Evolutionary conservation across 2,797 vertebrate genomes (phyloP).

Genomic region (Crotalus adamanteus): DNA sequence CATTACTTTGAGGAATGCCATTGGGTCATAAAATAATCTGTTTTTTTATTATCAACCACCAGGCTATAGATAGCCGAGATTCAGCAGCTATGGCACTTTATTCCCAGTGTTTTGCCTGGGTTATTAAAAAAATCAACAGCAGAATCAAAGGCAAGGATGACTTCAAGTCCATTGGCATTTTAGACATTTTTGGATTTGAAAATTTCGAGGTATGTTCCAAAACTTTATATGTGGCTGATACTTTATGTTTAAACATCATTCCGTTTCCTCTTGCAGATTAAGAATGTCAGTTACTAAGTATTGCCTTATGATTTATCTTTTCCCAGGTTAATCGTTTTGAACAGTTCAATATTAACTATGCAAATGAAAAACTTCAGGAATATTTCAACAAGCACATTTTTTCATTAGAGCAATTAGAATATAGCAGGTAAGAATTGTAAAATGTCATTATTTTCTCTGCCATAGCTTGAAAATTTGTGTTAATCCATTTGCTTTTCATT

Average conservation of each 20-base stretch:
- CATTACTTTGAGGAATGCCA: neutral
- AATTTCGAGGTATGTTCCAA: conserved; percentile 87
- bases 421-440: conserved; percentile 78
- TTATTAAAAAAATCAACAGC: conserved; percentile 89
- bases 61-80: conserved; percentile 95
- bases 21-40: neutral
- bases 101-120: conserved; percentile 94
- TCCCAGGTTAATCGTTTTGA: conserved; percentile 92
- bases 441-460: neutral
- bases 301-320: conserved; percentile 18
- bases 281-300: neutral
- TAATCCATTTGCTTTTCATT: neutral
- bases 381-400: conserved; percentile 99
- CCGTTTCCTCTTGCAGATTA: neutral
- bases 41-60: conserved; percentile 21
- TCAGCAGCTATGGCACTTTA: conserved; percentile 98
- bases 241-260: neutral
- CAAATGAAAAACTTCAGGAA: conserved; percentile 98
- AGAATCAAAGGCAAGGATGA: conserved; percentile 89
- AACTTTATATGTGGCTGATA: neutral
- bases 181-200: conserved; percentile 99
- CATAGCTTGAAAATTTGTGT: neutral
- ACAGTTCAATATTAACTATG: conserved; percentile 99
- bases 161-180: conserved; percentile 92
- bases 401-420: conserved; percentile 96